These are phyloP conservation scores for Lepidonotus clava DNA, from an alignment of 2,888 invertebrate species.

Conservation along the genomic window DNA sequence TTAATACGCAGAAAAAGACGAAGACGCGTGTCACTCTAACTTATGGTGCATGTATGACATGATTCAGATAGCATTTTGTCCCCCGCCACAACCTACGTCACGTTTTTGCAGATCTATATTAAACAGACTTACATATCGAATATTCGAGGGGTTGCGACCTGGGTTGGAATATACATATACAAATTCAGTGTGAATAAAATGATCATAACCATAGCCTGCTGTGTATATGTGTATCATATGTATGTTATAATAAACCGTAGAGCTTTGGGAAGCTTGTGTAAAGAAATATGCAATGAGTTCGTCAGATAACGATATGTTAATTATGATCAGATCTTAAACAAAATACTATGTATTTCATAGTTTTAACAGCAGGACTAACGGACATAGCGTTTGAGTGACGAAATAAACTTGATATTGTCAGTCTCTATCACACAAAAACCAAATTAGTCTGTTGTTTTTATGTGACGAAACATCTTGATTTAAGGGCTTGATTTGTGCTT, in stretches of 20 bases:
- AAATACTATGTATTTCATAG: conserved; percentile 20
- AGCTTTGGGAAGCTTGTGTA: conserved; percentile 23
- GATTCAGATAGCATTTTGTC: too few relatives aligned
- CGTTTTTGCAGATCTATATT: conserved; percentile 25
- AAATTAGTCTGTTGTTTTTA: conserved; percentile 10
- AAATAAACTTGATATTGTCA: conserved; percentile 54
- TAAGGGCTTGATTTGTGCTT: too few relatives aligned
- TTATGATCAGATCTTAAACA: neutral
- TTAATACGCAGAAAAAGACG: too few relatives aligned
- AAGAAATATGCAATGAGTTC: conserved; percentile 40
- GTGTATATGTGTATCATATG: conserved; percentile 45
- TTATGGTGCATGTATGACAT: too few relatives aligned
- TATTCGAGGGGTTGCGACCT: conserved; percentile 24
- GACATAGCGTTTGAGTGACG: conserved; percentile 41
- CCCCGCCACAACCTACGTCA: too few relatives aligned
- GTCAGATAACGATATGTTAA: conserved; percentile 29
- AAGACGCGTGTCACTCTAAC: too few relatives aligned
- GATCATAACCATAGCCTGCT: conserved; percentile 20
- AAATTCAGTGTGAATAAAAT: conserved; percentile 41
- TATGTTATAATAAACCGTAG: conserved; percentile 39
- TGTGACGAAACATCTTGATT: too few relatives aligned
- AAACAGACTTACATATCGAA: conserved; percentile 43
- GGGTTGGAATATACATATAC: conserved; percentile 31
- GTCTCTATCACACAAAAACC: conserved; percentile 45
- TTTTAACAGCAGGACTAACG: conserved; percentile 40